Evolutionary conservation across 2,797 vertebrate species (phyloP).

Genomic region (Echiichthys vipera): DNA sequence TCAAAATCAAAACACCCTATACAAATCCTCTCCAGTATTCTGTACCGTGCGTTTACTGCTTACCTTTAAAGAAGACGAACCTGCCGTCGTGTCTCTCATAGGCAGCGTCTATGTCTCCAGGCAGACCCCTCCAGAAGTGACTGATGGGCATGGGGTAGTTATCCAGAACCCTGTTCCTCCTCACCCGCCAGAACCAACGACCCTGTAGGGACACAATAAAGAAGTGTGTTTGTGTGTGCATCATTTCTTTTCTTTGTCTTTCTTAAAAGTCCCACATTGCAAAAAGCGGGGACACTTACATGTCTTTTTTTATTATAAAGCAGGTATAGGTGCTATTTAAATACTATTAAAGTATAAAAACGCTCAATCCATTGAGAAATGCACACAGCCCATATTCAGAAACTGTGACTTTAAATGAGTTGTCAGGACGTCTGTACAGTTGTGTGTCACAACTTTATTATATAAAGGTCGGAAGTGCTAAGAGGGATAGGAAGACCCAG

Average conservation of each 20-base stretch:
- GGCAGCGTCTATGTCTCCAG: constrained; percentile 92
- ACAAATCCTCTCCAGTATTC: neutral
- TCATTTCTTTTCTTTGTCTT: too few species aligned
- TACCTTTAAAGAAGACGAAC: constrained; percentile 98
- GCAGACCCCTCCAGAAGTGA: constrained; percentile 97
- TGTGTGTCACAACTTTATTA: too few species aligned
- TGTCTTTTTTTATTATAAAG: neutral
- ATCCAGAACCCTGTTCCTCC: constrained; percentile 94
- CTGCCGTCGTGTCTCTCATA: constrained; percentile 95
- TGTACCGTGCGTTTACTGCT: neutral
- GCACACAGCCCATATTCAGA: too few species aligned
- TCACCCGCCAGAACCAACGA: constrained; percentile 97
- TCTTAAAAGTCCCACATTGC: too few species aligned
- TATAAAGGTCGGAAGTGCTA: too few species aligned
- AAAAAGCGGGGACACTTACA: too few species aligned
- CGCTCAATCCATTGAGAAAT: too few species aligned
- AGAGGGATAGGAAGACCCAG: too few species aligned
- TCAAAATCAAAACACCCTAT: neutral
- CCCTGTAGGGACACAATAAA: constrained; percentile 80
- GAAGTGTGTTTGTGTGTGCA: neutral
- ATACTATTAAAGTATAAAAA: too few species aligned
- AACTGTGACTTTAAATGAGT: too few species aligned
- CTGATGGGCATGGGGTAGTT: constrained; percentile 98
- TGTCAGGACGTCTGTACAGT: too few species aligned
- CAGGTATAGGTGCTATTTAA: too few species aligned